Base-by-base conservation (phyloP, 2,797 vertebrate genomes). In the Falco naumanni region DNA sequence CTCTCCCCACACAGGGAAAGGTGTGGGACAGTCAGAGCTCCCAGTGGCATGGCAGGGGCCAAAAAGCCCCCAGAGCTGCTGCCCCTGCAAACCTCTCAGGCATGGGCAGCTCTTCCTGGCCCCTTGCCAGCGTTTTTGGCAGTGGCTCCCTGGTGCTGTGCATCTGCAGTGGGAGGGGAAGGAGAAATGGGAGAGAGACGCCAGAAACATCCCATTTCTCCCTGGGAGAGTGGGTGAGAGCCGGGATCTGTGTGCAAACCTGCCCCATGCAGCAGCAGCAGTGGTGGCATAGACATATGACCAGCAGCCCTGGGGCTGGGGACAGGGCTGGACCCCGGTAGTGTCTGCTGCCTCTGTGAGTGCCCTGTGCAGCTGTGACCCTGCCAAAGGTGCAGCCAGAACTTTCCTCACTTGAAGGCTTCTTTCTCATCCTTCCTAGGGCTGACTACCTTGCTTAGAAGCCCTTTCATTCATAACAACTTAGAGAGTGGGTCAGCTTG, bases 251-350 rank as follows among this genome's bases (percentile, higher is more conserved):
- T 4, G 33, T 45, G 56, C 22, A 50, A 26, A 5, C 9, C 7
- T 29, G 3, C 16, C 6, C 39, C 50, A 6, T 2, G 9, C 48
- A 16, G 31, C 1, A 47, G 47, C 63, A 26, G 41, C 66, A 22
- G 17, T 2, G 45, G 22, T 43, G 41, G 71, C 37, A 5, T 16
- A 24, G 16, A 8, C 13, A 11, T 6, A 28, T 1, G 26, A 0
- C 5, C 41, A 0, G 56, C 51, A 15, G 7, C 4, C 2, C 57
- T 33, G 54, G 47, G 47, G 47, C 47, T 48, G 41, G 41, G 41
- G 13, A 41, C 13, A 14, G 41, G 41, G 41, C 41, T 41, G 41
- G 41, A 41, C 41, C 41, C 41, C 13, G 41, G 41, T 10, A 41
- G 41, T 41, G 41, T 14, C 41, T 41, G 41, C 41, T 41, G 41